A percentile compares a stretch with the other conserved stretches of the same genome.
These are phyloP conservation scores for Trinectes maculatus DNA, from an alignment of 2,113 vertebrate species.

Conservation along the genomic window DNA sequence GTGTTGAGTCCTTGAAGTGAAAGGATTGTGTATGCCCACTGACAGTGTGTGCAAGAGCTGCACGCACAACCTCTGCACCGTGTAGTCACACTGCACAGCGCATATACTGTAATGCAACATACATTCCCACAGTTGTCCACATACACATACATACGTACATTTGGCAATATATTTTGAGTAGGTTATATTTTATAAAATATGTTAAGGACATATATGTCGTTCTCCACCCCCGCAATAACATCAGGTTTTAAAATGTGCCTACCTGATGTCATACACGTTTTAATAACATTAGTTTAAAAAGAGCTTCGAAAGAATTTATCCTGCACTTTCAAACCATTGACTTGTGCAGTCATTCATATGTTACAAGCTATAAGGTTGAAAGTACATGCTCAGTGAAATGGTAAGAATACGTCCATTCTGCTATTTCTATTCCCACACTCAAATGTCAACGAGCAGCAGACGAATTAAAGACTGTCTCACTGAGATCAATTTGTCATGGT, in stretches of 20 bases:
- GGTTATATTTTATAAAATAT: constrained; percentile 18
- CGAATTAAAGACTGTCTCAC: constrained; percentile 34
- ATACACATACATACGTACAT: no score
- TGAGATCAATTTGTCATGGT: constrained; percentile 57
- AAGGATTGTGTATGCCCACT: constrained; percentile 38
- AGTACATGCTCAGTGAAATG: constrained; percentile 32
- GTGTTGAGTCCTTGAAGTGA: constrained; percentile 61
- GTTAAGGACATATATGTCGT: neutral
- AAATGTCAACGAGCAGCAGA: constrained; percentile 28
- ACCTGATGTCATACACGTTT: neutral
- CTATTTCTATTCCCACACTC: constrained; percentile 36
- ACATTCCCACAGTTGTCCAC: no score
- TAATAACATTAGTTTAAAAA: constrained; percentile 9
- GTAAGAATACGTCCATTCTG: constrained; percentile 31
- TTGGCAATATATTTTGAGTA: neutral
- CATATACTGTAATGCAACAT: constrained; percentile 4
- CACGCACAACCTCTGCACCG: constrained; percentile 6
- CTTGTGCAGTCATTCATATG: constrained; percentile 9
- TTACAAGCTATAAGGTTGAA: constrained; percentile 4
- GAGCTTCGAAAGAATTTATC: neutral
- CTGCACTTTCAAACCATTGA: constrained; percentile 37
- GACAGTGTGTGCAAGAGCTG: constrained; percentile 34
- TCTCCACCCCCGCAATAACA: neutral
- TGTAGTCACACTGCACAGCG: neutral
- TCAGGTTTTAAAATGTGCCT: neutral